Evolutionary conservation across 2,888 invertebrate genomes (phyloP).

Genomic region (Bhutanitis thaidina): DNA sequence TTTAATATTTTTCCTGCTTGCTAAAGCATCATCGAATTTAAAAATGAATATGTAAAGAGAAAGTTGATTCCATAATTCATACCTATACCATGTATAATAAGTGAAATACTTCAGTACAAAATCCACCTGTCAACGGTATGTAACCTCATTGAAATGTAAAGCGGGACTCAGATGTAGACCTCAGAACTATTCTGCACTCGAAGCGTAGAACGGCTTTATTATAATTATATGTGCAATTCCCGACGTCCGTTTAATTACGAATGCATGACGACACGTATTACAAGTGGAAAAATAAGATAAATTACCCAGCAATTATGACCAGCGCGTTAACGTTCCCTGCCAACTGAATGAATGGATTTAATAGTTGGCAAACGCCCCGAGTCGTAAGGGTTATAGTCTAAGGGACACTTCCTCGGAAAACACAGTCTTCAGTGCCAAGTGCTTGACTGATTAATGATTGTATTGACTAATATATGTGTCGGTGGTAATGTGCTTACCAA

Average conservation of each 20-base stretch:
- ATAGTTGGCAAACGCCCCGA: slow-evolving; percentile 13
- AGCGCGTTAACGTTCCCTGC: slow-evolving; percentile 5
- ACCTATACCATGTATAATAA: too few relatives aligned
- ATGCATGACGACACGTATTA: slow-evolving; percentile 36
- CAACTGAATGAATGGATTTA: slow-evolving; percentile 16
- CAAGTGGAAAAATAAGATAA: slow-evolving; percentile 38
- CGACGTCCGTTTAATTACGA: slow-evolving; percentile 25
- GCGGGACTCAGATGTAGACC: slow-evolving; percentile 43
- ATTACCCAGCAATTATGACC: slow-evolving; percentile 20
- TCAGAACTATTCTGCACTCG: slow-evolving; percentile 44
- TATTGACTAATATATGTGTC: slow-evolving; percentile 16
- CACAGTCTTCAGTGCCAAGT: slow-evolving; percentile 14
- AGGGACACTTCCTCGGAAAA: slow-evolving; percentile 19
- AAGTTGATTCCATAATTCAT: too few relatives aligned
- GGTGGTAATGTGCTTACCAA: slow-evolving; percentile 4
- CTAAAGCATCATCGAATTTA: too few relatives aligned
- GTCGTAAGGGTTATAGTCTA: slow-evolving; percentile 10
- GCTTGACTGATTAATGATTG: slow-evolving; percentile 18
- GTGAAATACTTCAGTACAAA: too few relatives aligned
- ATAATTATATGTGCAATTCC: slow-evolving; percentile 36
- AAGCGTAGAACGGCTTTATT: slow-evolving; percentile 46
- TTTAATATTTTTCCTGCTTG: too few relatives aligned
- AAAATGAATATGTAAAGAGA: too few relatives aligned
- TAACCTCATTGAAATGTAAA: slow-evolving; percentile 62
- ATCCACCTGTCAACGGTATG: slow-evolving; percentile 32